These are phyloP conservation scores for Latrodectus hesperus DNA, from an alignment of 2,888 invertebrate genomes.

Conservation along the genomic window DNA sequence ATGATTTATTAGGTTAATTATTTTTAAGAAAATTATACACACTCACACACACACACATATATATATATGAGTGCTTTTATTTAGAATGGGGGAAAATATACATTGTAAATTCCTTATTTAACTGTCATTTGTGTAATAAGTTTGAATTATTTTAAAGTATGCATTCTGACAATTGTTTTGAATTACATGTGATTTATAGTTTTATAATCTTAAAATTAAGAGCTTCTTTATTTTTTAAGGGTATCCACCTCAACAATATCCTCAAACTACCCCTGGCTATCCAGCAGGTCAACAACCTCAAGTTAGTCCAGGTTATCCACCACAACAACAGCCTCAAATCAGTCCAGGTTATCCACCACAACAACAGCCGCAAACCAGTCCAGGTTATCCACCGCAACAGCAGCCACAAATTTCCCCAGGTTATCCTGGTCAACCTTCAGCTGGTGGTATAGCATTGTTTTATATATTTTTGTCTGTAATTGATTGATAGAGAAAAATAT, in stretches of 20 bases:
- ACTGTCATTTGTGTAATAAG: background rate
- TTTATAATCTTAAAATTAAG: too few species aligned
- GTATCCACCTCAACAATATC: background rate
- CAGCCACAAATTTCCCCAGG: too few species aligned
- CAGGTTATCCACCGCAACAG: too few species aligned
- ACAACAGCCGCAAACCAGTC: background rate
- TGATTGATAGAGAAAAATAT: too few species aligned
- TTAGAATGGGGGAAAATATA: too few species aligned
- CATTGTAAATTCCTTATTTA: too few species aligned
- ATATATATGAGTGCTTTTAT: too few species aligned
- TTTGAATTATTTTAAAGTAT: background rate
- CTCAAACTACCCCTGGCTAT: background rate
- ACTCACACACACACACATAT: too few species aligned
- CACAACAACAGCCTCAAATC: conserved; percentile 12
- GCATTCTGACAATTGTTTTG: background rate
- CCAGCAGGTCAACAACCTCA: background rate
- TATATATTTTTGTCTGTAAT: too few species aligned
- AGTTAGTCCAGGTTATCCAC: conserved; percentile 12
- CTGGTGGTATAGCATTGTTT: too few species aligned
- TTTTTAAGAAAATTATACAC: too few species aligned
- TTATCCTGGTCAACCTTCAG: conserved; percentile 1
- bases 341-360: conserved; percentile 21
- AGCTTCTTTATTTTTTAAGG: background rate
- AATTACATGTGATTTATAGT: background rate
- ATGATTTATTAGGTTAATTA: too few species aligned